Evolutionary conservation across 2,113 vertebrate species (phyloP).

Genomic region (Raphicerus campestris): DNA sequence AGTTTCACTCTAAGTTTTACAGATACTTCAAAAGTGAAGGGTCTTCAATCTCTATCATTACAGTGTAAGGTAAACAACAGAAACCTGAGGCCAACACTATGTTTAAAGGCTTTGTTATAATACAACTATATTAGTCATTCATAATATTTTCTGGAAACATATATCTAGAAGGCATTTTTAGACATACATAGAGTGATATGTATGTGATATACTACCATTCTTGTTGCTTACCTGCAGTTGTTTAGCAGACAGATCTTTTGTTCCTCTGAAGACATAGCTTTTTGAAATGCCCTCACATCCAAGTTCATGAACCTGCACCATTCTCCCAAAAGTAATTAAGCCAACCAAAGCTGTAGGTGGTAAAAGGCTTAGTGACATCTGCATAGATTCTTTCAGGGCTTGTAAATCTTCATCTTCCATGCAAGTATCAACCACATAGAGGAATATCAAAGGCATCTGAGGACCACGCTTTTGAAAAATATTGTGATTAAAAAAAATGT

Average conservation of each 20-base stretch:
- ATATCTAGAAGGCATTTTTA: background rate
- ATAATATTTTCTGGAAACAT: conserved; percentile 3
- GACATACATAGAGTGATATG: background rate
- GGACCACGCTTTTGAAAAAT: conserved; percentile 88
- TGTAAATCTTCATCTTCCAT: conserved; percentile 99
- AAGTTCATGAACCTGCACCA: conserved; percentile 98
- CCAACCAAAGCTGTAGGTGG: conserved; percentile 95
- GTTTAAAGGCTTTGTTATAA: background rate
- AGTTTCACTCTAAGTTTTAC: conserved; percentile 10
- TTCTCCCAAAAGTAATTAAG: conserved; percentile 97
- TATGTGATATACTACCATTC: background rate
- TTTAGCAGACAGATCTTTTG: conserved; percentile 95
- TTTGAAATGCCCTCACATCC: conserved; percentile 98
- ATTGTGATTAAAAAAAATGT: background rate
- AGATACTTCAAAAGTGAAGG: background rate
- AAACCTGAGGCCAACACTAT: conserved; percentile 4
- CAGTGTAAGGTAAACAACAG: background rate
- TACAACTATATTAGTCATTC: background rate
- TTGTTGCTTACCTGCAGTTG: conserved; percentile 91
- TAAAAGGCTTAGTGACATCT: conserved; percentile 96
- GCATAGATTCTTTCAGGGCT: conserved; percentile 96
- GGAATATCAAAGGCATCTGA: conserved; percentile 98
- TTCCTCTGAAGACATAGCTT: conserved; percentile 97
- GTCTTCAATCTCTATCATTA: background rate
- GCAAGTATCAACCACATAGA: conserved; percentile 98